phyloP scores from a whole-genome alignment of 2,888 invertebrate genomes.

The Balanococcus diminutus region DNA sequence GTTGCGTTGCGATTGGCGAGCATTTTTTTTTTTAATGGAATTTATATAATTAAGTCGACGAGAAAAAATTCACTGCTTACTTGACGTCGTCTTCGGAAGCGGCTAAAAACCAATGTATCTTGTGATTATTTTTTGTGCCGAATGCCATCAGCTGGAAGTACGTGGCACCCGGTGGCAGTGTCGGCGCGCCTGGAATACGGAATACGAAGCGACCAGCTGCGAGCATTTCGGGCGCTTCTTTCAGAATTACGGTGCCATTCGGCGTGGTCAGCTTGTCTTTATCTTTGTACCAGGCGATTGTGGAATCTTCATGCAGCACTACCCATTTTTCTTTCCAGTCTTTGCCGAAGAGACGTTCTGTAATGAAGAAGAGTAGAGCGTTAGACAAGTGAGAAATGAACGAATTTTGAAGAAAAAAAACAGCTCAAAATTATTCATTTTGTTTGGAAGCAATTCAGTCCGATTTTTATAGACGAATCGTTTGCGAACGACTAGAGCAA shows the following conservation, averaged over 20 bases:
- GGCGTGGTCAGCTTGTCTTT: conserved; percentile 63
- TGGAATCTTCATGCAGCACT: conserved; percentile 81
- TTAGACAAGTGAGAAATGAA: too few relatives aligned
- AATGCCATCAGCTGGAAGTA: conserved; percentile 79
- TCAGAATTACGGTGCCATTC: conserved; percentile 68
- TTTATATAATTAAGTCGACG: neutral
- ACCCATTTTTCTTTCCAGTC: conserved; percentile 87
- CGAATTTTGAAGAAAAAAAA: too few relatives aligned
- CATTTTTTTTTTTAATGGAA: neutral
- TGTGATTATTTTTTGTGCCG: conserved; percentile 73
- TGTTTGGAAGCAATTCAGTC: too few relatives aligned
- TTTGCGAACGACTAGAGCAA: too few relatives aligned
- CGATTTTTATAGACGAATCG: too few relatives aligned
- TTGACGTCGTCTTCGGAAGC: conserved; percentile 78
- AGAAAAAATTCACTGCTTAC: conserved; percentile 64
- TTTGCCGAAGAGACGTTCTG: conserved; percentile 80
- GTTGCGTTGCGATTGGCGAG: neutral
- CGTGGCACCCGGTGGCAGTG: conserved; percentile 72
- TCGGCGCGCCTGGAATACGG: conserved; percentile 76
- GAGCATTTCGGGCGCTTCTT: conserved; percentile 80
- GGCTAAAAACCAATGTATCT: conserved; percentile 82
- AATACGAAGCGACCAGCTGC: conserved; percentile 82
- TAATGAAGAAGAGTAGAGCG: neutral
- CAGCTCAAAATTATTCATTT: too few relatives aligned
- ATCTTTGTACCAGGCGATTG: conserved; percentile 85